A percentile compares a stretch with the other conserved stretches of the same genome.
Evolutionary conservation across 2,113 vertebrate genomes (phyloP).

Genomic region (Eulemur rufifrons): DNA sequence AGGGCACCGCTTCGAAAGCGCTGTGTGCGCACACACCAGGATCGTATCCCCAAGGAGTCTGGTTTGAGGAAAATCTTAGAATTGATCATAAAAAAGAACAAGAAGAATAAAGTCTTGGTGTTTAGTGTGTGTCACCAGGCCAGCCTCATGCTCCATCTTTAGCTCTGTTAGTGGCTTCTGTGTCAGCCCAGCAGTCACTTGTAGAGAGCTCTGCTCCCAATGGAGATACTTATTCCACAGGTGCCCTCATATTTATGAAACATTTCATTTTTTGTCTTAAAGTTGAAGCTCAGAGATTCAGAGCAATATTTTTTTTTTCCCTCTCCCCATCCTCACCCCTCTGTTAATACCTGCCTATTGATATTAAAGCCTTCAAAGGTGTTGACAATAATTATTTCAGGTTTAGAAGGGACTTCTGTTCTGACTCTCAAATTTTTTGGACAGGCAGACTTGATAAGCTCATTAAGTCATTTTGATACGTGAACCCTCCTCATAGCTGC

Average conservation of each 20-base stretch:
- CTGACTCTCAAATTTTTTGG: background rate
- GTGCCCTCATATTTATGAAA: fast-evolving
- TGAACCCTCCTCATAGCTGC: background rate
- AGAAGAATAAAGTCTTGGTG: background rate
- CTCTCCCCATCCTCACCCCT: background rate
- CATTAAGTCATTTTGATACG: fast-evolving
- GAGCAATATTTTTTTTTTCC: background rate
- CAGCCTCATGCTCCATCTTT: fast-evolving
- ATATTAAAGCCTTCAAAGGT: background rate
- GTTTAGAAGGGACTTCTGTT: background rate
- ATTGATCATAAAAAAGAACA: fast-evolving
- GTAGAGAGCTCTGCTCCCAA: background rate
- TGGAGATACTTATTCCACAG: background rate
- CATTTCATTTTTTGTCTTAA: background rate
- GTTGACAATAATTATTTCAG: fast-evolving
- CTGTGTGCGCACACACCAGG: background rate
- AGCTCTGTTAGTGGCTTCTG: background rate
- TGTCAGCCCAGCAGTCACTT: background rate
- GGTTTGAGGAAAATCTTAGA: background rate
- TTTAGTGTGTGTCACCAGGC: too few relatives aligned
- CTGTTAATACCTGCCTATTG: fast-evolving
- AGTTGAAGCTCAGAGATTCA: background rate
- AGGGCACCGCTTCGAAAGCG: background rate
- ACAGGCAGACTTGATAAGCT: background rate
- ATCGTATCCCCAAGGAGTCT: background rate